phyloP scores from a whole-genome alignment of 2,888 invertebrate species.

The Argynnis bischoffii region DNA sequence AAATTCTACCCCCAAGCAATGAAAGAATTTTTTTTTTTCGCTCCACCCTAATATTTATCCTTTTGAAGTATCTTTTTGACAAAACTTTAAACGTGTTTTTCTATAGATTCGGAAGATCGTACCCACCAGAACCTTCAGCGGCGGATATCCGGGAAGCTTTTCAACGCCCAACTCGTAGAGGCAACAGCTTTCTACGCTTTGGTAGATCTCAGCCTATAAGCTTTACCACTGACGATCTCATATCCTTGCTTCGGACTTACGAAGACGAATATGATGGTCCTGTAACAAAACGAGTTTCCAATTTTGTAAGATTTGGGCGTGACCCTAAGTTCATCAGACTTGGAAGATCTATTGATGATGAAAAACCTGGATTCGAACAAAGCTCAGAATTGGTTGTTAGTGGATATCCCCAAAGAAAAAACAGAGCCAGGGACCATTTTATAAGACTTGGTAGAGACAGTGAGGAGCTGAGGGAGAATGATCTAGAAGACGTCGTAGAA shows the following conservation, averaged over 20 bases:
- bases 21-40: too few relatives aligned
- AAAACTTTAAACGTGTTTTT: neutral
- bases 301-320: constrained; percentile 70
- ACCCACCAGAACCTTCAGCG: constrained; percentile 68
- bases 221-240: constrained; percentile 65
- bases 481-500: constrained; percentile 53
- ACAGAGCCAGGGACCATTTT: constrained; percentile 70
- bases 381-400: constrained; percentile 54
- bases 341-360: constrained; percentile 67
- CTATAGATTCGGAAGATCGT: constrained; percentile 71
- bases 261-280: constrained; percentile 67
- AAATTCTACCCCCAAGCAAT: too few relatives aligned
- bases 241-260: constrained; percentile 63
- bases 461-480: constrained; percentile 58
- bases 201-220: constrained; percentile 68
- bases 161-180: constrained; percentile 59
- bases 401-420: constrained; percentile 67
- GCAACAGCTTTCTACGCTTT: constrained; percentile 72
- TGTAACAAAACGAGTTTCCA: constrained; percentile 58
- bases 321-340: constrained; percentile 76
- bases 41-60: too few relatives aligned
- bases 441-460: constrained; percentile 72
- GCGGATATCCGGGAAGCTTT: constrained; percentile 67
- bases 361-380: constrained; percentile 54
- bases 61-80: too few relatives aligned